phyloP scores from a whole-genome alignment of 1,140 invertebrate genomes.

The Ctenoplectra terminalis region DNA sequence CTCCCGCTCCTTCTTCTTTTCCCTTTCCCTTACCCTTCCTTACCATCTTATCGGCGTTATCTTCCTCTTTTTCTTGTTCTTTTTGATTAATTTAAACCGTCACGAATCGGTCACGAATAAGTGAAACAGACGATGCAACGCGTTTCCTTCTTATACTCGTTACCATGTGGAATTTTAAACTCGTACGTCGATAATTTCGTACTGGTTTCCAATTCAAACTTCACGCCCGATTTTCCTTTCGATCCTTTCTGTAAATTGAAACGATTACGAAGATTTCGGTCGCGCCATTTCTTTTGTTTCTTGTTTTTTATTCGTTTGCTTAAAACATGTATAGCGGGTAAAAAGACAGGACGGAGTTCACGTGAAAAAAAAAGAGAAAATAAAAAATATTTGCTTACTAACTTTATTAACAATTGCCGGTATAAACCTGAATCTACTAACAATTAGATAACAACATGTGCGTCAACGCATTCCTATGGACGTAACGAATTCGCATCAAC shows the following conservation, averaged over 20 bases:
- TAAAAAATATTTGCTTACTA: conserved; percentile 40
- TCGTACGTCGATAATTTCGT: neutral
- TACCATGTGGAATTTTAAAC: neutral
- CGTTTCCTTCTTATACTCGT: neutral
- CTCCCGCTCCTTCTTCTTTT: conserved; percentile 33
- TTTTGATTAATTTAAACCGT: conserved; percentile 58
- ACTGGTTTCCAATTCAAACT: neutral
- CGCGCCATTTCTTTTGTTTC: too few species aligned
- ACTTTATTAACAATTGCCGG: conserved; percentile 54
- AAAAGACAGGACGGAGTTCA: neutral
- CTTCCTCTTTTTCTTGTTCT: conserved; percentile 60
- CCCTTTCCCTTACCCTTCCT: conserved; percentile 54
- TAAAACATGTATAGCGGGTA: neutral
- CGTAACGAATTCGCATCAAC: conserved; percentile 51
- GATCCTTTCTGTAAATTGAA: too few species aligned
- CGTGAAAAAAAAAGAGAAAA: neutral
- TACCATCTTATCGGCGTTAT: conserved; percentile 30
- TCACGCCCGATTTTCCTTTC: neutral
- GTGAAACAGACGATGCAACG: conserved; percentile 24
- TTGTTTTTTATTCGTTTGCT: too few species aligned
- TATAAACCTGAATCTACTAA: conserved; percentile 53
- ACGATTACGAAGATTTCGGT: too few species aligned
- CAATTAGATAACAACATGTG: conserved; percentile 56
- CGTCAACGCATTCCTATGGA: conserved; percentile 51
- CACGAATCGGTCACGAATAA: conserved; percentile 61